Evolutionary conservation across 2,797 vertebrate species (phyloP), one percentile per base, ranked within the genome.

Genomic region (Clamator glandarius): DNA sequence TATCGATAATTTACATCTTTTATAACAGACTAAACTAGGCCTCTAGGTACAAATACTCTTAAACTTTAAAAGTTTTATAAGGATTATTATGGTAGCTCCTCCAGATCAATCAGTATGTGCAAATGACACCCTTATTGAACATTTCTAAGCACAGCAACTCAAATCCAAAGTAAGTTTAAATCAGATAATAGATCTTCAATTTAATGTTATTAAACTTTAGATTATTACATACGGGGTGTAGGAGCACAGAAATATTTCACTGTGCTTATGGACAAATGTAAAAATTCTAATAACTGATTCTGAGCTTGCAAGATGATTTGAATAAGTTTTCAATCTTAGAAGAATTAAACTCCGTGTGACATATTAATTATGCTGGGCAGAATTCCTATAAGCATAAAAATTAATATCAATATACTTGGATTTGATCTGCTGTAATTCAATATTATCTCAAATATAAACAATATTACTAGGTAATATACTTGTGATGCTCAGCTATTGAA

Each of bases 351-450:
- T 58, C 36, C 21, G 11, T 55, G 42, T 2, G 18, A 54, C 3
- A 1, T 57, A 66, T 76, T 76, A 92, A 90, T 83, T 35, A 68
- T 21, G 18, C 11, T 28, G 69, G 42, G 26, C 57, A 88, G n/a
- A 92, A 86, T 51, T 88, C 46, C 46, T 69, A 19, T 54, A 78
- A 94, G 12, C 33, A 75, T 67, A 80, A 90, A 75, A 90, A 88
- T 52, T 63, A 90, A 77, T 77, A 15, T 52, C 25, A 52, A 77
- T 67, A 42, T 28, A 70, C 29, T 61, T 68, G 42, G 15, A 85
- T 91, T 82, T 70, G 48, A 85, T 80, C n/a, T 79, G 11, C 14
- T 3, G 3, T 89, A 92, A 79, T 88, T 66, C 28, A 70, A 51
- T 63, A 80, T 79, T 72, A 80, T 73, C 46, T 94, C 58, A 78